Percentiles rank a stretch among this genome's conserved stretches.
Conservation (phyloP, 2,797 vertebrate species). For the Tinamus major region DNA sequence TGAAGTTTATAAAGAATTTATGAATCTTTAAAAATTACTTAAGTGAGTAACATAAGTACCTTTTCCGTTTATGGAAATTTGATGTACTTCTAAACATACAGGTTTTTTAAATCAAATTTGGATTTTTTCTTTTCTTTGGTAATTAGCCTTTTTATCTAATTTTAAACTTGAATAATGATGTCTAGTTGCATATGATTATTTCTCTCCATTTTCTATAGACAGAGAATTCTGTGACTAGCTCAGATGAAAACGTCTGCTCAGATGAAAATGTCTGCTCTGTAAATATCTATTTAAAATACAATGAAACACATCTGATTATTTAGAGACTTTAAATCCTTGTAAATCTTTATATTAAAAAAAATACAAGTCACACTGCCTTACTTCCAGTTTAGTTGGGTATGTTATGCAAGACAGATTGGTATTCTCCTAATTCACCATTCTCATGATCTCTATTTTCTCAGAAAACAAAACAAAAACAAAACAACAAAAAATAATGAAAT, state of each 20-base stretch:
- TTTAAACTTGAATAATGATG: not conserved
- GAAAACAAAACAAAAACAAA: not conserved
- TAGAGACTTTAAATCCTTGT: not conserved
- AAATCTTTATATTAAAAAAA: not conserved
- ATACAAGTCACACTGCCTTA: not conserved
- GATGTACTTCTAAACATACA: not conserved
- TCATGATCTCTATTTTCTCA: not conserved
- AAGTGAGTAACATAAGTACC: not conserved
- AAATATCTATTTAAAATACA: constrained; percentile 8
- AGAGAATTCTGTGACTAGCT: not conserved
- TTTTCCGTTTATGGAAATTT: not conserved
- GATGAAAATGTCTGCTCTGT: constrained; percentile 12
- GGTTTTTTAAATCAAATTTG: not conserved
- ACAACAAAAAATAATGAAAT: not conserved
- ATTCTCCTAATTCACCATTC: not conserved
- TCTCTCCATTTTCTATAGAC: not conserved
- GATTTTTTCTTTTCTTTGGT: not conserved
- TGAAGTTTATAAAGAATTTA: not conserved
- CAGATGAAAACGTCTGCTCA: constrained; percentile 14
- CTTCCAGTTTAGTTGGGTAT: not conserved
- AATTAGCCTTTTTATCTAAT: not conserved
- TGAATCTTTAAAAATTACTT: not conserved
- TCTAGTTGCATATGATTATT: not conserved
- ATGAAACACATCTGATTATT: constrained; percentile 19
- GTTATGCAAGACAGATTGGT: not conserved